These are phyloP conservation scores for Narcine bancroftii DNA, from an alignment of 2,113 vertebrate genomes.

Conservation along the genomic window DNA sequence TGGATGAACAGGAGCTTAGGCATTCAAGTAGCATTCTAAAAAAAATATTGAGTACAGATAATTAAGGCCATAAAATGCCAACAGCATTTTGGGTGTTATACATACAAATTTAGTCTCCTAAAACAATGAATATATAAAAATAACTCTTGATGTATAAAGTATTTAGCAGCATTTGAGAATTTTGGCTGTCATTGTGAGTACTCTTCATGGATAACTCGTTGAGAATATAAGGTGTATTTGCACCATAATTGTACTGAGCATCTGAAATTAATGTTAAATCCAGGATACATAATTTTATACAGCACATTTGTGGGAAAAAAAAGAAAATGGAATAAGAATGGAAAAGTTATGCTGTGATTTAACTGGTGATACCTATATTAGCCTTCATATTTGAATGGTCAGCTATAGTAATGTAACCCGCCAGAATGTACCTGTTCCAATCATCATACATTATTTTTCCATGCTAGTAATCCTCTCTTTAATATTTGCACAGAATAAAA, in stretches of 20 bases:
- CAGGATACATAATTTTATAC: not conserved
- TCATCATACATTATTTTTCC: not conserved
- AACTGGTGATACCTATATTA: not conserved
- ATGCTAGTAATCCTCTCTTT: not conserved
- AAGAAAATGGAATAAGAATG: not conserved
- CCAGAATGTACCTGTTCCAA: not conserved
- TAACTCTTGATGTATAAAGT: no score
- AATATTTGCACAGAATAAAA: not conserved
- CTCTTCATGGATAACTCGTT: not conserved
- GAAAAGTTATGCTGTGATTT: not conserved
- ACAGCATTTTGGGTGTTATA: not conserved
- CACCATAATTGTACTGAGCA: not conserved
- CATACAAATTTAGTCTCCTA: not conserved
- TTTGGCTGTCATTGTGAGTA: not conserved
- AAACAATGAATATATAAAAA: not conserved
- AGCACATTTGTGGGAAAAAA: not conserved
- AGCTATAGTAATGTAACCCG: not conserved
- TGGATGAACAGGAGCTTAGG: no score
- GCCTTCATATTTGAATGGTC: not conserved
- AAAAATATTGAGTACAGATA: not conserved
- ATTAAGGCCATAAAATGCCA: not conserved
- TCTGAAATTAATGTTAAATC: not conserved
- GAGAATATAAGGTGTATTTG: not conserved
- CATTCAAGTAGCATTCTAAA: no score
- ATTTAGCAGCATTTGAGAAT: not conserved